phyloP scores from a whole-genome alignment of 2,797 vertebrate genomes.

The Bradypodion ventrale region DNA sequence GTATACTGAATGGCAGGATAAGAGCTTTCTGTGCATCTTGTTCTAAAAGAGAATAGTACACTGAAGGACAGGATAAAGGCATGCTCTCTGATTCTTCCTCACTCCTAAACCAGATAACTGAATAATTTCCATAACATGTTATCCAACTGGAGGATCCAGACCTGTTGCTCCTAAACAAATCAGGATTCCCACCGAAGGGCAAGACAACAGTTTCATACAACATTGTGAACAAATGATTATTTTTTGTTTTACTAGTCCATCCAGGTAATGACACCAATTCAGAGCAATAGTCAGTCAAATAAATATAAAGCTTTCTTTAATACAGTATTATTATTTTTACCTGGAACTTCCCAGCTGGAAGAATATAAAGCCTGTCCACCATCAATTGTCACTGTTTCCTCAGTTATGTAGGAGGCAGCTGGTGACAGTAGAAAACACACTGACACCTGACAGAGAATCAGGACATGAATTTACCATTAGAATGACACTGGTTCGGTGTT shows the following conservation, averaged over 20 bases:
- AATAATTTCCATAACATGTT: background rate
- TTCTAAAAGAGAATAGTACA: too few species aligned
- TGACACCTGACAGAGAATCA: constrained; percentile 80
- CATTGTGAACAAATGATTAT: background rate
- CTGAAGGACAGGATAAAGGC: too few species aligned
- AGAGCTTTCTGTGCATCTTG: too few species aligned
- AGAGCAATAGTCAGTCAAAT: background rate
- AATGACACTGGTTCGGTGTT: background rate
- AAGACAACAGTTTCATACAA: background rate
- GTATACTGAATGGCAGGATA: too few species aligned
- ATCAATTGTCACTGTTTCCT: constrained; percentile 87
- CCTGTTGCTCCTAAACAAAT: background rate
- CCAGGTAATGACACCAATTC: too few species aligned
- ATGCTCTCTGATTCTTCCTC: too few species aligned
- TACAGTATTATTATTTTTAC: constrained; percentile 68
- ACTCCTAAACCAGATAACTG: too few species aligned
- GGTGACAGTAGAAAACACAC: constrained; percentile 94
- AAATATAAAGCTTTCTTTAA: background rate
- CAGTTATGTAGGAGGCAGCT: constrained; percentile 89
- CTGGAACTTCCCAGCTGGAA: constrained; percentile 73
- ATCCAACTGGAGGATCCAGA: background rate
- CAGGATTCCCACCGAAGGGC: background rate
- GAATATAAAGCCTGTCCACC: constrained; percentile 85
- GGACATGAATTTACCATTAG: constrained; percentile 24
- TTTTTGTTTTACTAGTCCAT: too few species aligned